Evolutionary conservation across 92 coral and sea anemone genomes (phyloP), one percentile per base, ranked within the genome.

Genomic region (Phenganax marumi): DNA sequence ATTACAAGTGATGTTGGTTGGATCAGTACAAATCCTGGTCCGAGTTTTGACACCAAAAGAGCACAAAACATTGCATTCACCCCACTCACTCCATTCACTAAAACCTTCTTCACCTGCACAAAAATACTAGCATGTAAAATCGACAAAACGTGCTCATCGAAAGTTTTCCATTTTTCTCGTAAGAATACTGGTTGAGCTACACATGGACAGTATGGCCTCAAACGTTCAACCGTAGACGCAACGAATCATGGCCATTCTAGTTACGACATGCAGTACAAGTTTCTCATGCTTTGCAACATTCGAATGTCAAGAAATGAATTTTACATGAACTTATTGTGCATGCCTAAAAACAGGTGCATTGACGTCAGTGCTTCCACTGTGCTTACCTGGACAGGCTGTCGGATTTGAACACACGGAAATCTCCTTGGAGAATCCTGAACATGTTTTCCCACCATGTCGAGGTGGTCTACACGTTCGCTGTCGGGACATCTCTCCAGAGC

Each of bases 1-100:
- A 50, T 50, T 50, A 54, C 79, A 74, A 33, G 13, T 54, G 3
- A 8, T 24, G 0, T 2, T 17, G 9, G 58, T 21, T 26, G n/a
- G 0, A n/a, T 52, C 48, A 3, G 63, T 8, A 52, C 79, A 74
- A 22, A 12, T 21, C 53, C 79, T 74, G 8, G 9, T 0, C 52
- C 79, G 79, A 48, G 60, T 51, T 52, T 52, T 18, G 53, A 52
- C 18, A 12, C 79, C 79, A 21, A 8, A 10, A 51, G 21, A 19
- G 79, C 79, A 74, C 62, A 47, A 0, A 6, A 50, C 48, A 52
- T 33, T 74, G 53, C 79, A 74, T 52, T 74, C 65, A 23, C 62
- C 17, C 79, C 79, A 74, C 17, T 50, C 79, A 52, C 62, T n/a
- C 79, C 79, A 74, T 4, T 39, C 63, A 54, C n/a, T 74, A 74